These are phyloP conservation scores for Labeo catla DNA, from an alignment of 2,113 vertebrate species.

Conservation along the genomic window DNA sequence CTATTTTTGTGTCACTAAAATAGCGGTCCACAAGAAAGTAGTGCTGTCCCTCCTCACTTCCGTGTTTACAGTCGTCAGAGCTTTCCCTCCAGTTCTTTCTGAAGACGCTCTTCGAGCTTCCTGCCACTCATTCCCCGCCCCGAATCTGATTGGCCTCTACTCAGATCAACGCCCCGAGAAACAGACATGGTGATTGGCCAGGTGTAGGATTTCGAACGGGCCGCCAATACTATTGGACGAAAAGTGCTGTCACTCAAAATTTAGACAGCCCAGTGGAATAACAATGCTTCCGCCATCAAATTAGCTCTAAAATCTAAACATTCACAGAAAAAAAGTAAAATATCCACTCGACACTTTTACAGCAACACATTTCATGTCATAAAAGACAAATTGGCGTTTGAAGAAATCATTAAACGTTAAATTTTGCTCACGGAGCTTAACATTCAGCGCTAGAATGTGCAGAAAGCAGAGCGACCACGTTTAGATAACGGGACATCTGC, in stretches of 20 bases:
- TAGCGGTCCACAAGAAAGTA: conserved; percentile 72
- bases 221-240: conserved; percentile 53
- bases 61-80: conserved; percentile 79
- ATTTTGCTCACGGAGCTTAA: neutral
- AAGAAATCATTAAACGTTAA: neutral
- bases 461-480: conserved; percentile 27
- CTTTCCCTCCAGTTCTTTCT: conserved; percentile 83
- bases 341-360: neutral
- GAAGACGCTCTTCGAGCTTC: conserved; percentile 67
- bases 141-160: conserved; percentile 63
- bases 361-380: neutral
- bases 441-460: conserved; percentile 1
- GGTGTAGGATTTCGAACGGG: conserved; percentile 30
- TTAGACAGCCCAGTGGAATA: conserved; percentile 55
- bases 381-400: neutral
- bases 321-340: neutral
- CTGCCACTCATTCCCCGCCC: conserved; percentile 69
- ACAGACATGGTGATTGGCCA: conserved; percentile 30
- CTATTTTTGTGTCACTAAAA: conserved; percentile 57
- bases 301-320: conserved; percentile 51
- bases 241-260: conserved; percentile 55
- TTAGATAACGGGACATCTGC: conserved; percentile 49
- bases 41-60: conserved; percentile 73
- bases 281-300: conserved; percentile 78
- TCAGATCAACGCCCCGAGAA: neutral